Base-by-base conservation (phyloP, 2,797 vertebrate genomes). In the Cynodonichthys magdalenae region DNA sequence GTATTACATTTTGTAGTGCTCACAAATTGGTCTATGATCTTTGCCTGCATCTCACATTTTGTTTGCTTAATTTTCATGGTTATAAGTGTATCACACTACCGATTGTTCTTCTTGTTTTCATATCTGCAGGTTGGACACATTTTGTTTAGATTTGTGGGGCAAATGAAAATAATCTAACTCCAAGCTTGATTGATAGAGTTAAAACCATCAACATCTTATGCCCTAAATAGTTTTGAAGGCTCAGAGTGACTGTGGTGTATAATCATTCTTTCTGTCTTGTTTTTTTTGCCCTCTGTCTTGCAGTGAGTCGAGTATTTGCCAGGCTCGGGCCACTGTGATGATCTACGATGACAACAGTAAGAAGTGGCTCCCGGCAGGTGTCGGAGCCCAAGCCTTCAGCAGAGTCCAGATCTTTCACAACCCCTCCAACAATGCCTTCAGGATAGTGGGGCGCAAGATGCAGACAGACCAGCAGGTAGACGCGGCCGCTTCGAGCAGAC, bases 341-440 rank as follows among this genome's bases (percentile, higher is more conserved):
- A 86, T 96, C 63, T 98, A 98, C 0, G 96, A 98, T 0, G 96
- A 98, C 47, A 61, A 77, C 80, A 95, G 90, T 56, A 96, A 96
- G 86, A 96, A 95, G 65, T 98, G 96, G 96, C 67, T 96, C 47
- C 90, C 95, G 0, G 95, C 95, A 0, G 96, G 96, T 17, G 55
- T 91, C 0, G 95, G 96, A 10, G 3, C 95, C 6, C 95, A 95
- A 75, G 3, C 81, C 82, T 92, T 93, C 92, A 98, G 96, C 91
- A 93, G 96, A 0, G 94, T 98, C 53, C 96, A 97, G 87, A 95
- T 97, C 89, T 97, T 94, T 87, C 95, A 97, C 89, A 96, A 95
- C 67, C 93, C 95, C 7, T 49, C 77, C 11, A 90, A 53, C 89
- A 95, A 96, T 55, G 82, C 93, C 80, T 97, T 96, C 91, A 92